Base-by-base conservation (phyloP, 2,113 vertebrate species). In the Myiozetetes cayanensis region DNA sequence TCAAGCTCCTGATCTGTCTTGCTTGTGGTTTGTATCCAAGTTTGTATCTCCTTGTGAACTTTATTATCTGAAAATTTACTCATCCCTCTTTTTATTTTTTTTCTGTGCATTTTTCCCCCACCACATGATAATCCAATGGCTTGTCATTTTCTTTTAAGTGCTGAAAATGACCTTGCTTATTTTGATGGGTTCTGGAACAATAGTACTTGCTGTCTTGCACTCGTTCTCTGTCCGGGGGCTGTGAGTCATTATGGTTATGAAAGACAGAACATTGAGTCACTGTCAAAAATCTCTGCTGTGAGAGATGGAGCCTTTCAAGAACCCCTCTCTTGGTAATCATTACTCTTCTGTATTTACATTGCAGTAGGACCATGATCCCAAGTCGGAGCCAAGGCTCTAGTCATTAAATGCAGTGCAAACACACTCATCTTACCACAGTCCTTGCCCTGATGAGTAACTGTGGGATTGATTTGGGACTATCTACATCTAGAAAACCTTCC, bases 221-320 rank as follows among this genome's bases (percentile, higher is more conserved):
- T 96, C 55, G 9, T 90, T 91, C 93, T 71, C 59, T 81, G 81
- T 96, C 83, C 95, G 53, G 70, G 83, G 83, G 41, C 85, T 95
- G 83, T 96, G 96, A 97, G 87, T 96, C 96, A 96, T 95, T 92
- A 85, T 6, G 44, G 70, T 97, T 96, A 95, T 92, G 84, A 96
- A 96, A 96, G 91, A 63, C 62, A 90, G 72, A 92, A 87, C 74
- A 85, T 41, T 97, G 89, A 96, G 83, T 93, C 91, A 96, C 74
- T 95, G 83, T 95, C 95, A 93, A 74, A 89, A 88, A 87, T 37
- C 87, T 87, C 67, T 58, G 80, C 61, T 85, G 87, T 87, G 80
- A 96, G 70, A 84, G 67, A 93, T 63, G 71, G 50, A 92, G 70
- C 47, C 83, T 85, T 95, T 96, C 92, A 90, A 93, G 85, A 91